Evolutionary conservation across 23 tunicate species (phyloP).

Genomic region (Ciona savignyi): DNA sequence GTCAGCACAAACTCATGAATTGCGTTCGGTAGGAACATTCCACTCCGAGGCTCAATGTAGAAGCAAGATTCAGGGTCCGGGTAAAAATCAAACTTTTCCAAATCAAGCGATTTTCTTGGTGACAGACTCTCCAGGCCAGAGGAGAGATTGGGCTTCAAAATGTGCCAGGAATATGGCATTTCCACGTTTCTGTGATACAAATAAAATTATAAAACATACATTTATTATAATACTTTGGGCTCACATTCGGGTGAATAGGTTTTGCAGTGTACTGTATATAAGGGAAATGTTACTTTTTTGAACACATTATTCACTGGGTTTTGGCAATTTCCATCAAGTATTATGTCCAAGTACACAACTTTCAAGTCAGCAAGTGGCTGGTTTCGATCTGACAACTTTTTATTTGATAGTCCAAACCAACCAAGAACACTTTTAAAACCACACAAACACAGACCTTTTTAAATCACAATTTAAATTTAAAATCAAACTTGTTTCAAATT

Average conservation of each 20-base stretch:
- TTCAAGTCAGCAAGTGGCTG: too few species aligned
- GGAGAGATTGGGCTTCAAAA: constrained; percentile 70
- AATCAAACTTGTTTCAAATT: too few species aligned
- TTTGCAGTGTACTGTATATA: too few species aligned
- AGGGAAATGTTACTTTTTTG: neutral
- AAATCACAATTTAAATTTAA: too few species aligned
- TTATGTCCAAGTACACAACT: neutral
- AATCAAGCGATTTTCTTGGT: neutral
- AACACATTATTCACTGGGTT: neutral
- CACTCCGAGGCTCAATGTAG: constrained; percentile 65
- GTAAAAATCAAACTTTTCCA: constrained; percentile 64
- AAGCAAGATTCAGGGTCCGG: constrained; percentile 59
- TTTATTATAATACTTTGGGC: too few species aligned
- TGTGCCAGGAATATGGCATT: constrained; percentile 83
- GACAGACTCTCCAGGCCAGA: constrained; percentile 28
- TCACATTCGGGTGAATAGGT: too few species aligned
- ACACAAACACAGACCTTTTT: too few species aligned
- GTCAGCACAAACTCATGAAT: constrained; percentile 83
- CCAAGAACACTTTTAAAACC: too few species aligned
- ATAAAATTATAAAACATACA: neutral
- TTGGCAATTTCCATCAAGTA: neutral
- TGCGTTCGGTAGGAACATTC: constrained; percentile 60
- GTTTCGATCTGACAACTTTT: too few species aligned
- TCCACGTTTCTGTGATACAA: constrained; percentile 59
- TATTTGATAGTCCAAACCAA: too few species aligned